Conservation (phyloP, 2,113 vertebrate genomes). For the Montifringilla adamsi region DNA sequence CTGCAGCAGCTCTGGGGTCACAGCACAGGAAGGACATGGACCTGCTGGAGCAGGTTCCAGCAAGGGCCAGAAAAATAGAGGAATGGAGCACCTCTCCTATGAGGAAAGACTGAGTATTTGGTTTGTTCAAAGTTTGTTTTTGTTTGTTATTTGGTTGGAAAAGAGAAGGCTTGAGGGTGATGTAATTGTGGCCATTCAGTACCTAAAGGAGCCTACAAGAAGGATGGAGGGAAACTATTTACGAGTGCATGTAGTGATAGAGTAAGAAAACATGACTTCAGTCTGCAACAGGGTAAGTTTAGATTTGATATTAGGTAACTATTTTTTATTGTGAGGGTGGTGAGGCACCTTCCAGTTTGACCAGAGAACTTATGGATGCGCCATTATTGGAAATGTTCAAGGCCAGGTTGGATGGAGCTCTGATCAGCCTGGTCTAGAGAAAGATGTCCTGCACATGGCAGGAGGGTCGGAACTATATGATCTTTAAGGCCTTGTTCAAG, state of each 20-base stretch:
- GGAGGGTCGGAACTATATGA: not conserved
- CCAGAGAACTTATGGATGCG: not conserved
- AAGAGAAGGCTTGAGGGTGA: not conserved
- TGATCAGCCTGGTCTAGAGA: not conserved
- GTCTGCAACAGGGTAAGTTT: not conserved
- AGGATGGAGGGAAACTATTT: not conserved
- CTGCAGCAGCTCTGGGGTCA: not conserved
- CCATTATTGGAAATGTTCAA: not conserved
- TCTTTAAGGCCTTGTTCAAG: not conserved
- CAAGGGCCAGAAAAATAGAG: not conserved
- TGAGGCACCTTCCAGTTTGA: not conserved
- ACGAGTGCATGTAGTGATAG: not conserved
- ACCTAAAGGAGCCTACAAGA: not conserved
- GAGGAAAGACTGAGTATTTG: not conserved
- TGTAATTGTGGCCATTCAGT: not conserved
- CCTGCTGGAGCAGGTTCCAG: rapidly evolving
- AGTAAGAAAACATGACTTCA: not conserved
- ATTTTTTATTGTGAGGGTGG: not conserved
- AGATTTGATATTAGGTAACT: not conserved
- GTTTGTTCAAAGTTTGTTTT: not conserved
- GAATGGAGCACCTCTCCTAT: not conserved
- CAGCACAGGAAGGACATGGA: not conserved
- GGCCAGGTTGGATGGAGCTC: not conserved
- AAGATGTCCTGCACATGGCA: not conserved
- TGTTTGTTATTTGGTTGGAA: not conserved